phyloP scores from a whole-genome alignment of 2,888 invertebrate species.

The Homarus gammarus region DNA sequence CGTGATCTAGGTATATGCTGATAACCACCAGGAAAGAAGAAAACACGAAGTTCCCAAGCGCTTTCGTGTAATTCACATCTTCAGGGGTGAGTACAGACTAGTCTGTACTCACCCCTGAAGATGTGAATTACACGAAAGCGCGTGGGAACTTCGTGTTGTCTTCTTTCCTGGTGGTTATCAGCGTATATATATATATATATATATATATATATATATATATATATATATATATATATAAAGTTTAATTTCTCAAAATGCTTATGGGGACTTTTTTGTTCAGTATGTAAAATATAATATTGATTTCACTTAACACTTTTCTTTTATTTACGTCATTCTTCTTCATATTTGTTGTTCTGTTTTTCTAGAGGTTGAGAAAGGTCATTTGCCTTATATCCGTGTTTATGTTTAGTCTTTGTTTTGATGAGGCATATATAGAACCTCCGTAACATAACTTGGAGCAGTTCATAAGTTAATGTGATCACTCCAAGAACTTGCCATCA shows the following conservation, averaged over 20 bases:
- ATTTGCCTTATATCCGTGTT: background rate
- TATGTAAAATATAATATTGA: background rate
- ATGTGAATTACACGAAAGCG: too few species aligned
- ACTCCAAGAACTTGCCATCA: too few species aligned
- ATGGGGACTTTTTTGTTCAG: background rate
- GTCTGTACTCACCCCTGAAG: background rate
- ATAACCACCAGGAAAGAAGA: background rate
- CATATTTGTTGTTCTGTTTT: background rate
- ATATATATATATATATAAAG: constrained; percentile 3
- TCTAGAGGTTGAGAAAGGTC: constrained; percentile 5
- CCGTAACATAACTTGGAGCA: too few species aligned
- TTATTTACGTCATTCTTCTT: too few species aligned
- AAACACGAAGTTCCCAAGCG: too few species aligned
- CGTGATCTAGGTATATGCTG: background rate
- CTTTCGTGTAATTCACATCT: too few species aligned
- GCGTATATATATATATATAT: constrained; percentile 15
- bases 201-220: background rate
- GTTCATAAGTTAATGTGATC: too few species aligned
- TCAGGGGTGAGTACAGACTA: too few species aligned
- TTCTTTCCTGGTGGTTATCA: too few species aligned
- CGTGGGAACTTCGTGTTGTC: too few species aligned
- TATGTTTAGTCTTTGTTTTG: background rate
- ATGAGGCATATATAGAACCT: too few species aligned
- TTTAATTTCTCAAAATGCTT: background rate
- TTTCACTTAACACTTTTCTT: too few species aligned